Base-by-base conservation (phyloP, 2,113 vertebrate genomes). In the Acanthochromis polyacanthus region DNA sequence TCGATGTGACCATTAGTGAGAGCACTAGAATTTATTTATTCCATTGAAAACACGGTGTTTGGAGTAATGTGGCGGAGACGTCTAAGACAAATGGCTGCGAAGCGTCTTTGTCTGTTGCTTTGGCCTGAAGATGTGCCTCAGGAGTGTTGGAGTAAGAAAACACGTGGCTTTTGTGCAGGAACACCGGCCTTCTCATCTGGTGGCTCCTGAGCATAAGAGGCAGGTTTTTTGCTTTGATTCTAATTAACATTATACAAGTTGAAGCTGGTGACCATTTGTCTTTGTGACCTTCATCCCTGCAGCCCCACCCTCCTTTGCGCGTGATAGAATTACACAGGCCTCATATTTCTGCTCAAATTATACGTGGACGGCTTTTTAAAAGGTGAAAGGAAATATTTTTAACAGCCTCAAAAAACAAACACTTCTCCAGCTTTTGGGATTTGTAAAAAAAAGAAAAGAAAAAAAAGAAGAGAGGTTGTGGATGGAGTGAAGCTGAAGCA, bases 1-100 rank as follows among this genome's bases (percentile, higher is more conserved):
- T 96, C 95, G 93, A 91, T 96, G 96, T 94, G 95, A 94, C 96
- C 96, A 96, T 96, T 97, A 97, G 94, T 84, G 91, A 95, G 91
- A 94, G 95, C 94, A 94, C 77, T 85, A 86, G 72, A 92, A 90
- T 92, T 90, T 88, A 83, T 95, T 95, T 84, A 88, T 91, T 92
- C 85, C 76, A 88, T 90, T 89, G 84, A 83, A 79, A 67, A 81
- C 71, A 67, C 40, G 25, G 80, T 90, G 82, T 89, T 79, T 74
- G 15, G 81, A 88, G 82, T 88, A 88, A 84, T 87, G 87, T 83
- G 90, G 81, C 57, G 53, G 67, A 81, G 88, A 72, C 78, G 77
- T 75, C 69, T 77, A 45, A 78, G 84, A 90, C 75, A 80, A 82
- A 91, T 80, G 64, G 66, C 3, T 12, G 48, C 61, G 57, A 46